phyloP scores from a whole-genome alignment of 2,113 vertebrate species.

The Muscicapa adusta region DNA sequence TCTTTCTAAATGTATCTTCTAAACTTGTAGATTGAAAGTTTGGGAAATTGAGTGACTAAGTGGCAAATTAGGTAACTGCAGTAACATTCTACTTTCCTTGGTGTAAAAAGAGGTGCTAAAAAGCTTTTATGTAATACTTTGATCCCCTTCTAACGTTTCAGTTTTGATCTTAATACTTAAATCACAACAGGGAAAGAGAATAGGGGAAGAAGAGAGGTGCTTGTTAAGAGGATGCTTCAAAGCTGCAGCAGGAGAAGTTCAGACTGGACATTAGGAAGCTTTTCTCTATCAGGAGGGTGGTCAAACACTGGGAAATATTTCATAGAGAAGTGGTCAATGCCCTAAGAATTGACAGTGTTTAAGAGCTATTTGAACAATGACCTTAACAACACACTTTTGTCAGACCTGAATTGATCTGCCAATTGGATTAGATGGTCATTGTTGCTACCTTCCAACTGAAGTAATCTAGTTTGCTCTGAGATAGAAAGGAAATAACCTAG shows the following conservation, averaged over 20 bases:
- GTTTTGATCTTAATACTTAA: neutral
- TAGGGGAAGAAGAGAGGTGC: neutral
- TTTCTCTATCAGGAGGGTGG: neutral
- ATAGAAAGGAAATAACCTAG: neutral
- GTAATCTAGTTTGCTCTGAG: neutral
- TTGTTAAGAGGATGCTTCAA: neutral
- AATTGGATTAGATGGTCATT: neutral
- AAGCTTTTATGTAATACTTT: neutral
- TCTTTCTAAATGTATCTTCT: neutral
- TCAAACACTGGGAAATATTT: neutral
- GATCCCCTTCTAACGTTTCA: neutral
- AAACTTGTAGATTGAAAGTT: neutral
- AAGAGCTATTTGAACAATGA: neutral
- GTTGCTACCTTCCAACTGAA: neutral
- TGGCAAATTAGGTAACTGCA: neutral
- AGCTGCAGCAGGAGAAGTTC: rapidly evolving
- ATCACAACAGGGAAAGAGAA: neutral
- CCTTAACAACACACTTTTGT: neutral
- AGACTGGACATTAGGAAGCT: neutral
- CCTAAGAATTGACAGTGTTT: neutral
- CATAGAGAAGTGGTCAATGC: neutral
- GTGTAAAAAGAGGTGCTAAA: neutral
- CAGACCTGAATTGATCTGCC: neutral
- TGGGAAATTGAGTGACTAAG: neutral
- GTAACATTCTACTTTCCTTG: neutral